phyloP scores from a whole-genome alignment of 2,113 vertebrate species.

The Nothocercus julius region DNA sequence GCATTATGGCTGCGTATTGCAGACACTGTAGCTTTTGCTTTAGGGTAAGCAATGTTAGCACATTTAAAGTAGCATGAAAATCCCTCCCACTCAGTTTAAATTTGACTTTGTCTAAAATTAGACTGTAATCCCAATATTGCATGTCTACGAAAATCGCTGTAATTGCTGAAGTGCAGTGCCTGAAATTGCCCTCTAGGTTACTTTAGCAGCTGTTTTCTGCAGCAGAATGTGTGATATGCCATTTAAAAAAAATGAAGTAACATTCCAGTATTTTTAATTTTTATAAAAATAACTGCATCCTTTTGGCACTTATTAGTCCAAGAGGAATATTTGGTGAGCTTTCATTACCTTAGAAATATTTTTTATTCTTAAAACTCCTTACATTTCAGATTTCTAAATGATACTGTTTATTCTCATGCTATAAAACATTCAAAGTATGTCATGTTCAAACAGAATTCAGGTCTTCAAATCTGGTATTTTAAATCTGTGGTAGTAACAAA shows the following conservation, averaged over 20 bases:
- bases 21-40: background rate
- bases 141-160: constrained; percentile 54
- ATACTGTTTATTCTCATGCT: constrained; percentile 12
- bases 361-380: constrained; percentile 36
- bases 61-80: background rate
- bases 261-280: background rate
- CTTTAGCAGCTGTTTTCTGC: constrained; percentile 31
- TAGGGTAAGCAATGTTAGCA: background rate
- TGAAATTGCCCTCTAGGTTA: constrained; percentile 60
- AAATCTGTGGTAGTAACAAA: constrained; percentile 20
- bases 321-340: background rate
- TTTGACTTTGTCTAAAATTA: constrained; percentile 49
- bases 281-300: constrained; percentile 9
- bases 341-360: constrained; percentile 43
- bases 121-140: constrained; percentile 37
- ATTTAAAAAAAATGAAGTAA: constrained; percentile 8
- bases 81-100: constrained; percentile 48
- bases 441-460: constrained; percentile 16
- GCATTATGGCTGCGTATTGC: background rate
- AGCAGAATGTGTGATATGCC: constrained; percentile 19
- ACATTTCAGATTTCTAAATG: constrained; percentile 28
- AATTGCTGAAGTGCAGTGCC: constrained; percentile 51
- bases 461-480: constrained; percentile 27
- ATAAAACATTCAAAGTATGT: constrained; percentile 11
- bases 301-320: constrained; percentile 15